These are phyloP conservation scores for Lagopus muta DNA, from an alignment of 2,113 vertebrate genomes.

Conservation along the genomic window DNA sequence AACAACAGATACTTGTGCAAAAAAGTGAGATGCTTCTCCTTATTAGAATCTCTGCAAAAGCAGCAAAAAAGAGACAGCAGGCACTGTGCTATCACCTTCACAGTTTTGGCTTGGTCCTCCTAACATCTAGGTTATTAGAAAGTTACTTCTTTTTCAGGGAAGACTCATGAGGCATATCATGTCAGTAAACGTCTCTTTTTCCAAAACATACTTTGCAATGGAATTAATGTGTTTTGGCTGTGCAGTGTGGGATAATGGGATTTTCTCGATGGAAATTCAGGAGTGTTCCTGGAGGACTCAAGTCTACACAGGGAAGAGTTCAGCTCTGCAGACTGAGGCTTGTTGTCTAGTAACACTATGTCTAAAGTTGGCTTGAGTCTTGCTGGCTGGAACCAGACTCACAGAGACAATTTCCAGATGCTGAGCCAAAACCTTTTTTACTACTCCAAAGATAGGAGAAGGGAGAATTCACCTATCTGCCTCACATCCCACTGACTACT, in stretches of 20 bases:
- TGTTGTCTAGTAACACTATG: background rate
- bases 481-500: background rate
- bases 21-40: background rate
- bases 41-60: background rate
- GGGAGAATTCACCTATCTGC: background rate
- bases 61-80: background rate
- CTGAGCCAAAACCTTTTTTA: background rate
- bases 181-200: background rate
- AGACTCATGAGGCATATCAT: background rate
- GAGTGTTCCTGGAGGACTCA: background rate
- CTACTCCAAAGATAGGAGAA: background rate
- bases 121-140: background rate
- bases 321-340: background rate
- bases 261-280: background rate
- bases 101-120: background rate
- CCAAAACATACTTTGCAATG: background rate
- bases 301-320: background rate
- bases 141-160: background rate
- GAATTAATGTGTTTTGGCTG: background rate
- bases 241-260: background rate
- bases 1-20: slow-evolving; percentile 39
- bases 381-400: background rate
- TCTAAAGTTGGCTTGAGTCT: background rate
- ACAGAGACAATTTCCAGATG: background rate
- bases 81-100: background rate